phyloP scores from a whole-genome alignment of 1,140 invertebrate species.

The Palaemon carinicauda region DNA sequence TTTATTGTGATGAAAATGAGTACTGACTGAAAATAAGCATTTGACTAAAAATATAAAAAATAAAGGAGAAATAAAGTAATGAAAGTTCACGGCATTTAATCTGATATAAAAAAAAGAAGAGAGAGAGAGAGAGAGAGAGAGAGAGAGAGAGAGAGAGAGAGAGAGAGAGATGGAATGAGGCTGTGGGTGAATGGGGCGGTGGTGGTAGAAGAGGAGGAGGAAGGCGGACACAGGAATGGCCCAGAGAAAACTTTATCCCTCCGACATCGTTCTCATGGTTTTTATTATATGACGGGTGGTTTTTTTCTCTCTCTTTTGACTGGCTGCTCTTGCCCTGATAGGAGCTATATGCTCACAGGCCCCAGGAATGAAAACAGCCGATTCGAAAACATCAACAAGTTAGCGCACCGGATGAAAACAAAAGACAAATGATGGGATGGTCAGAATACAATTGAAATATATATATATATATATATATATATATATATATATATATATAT shows the following conservation, averaged over 20 bases:
- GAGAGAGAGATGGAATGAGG: constrained; percentile 41
- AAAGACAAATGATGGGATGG: too few species aligned
- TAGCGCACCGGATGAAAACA: too few species aligned
- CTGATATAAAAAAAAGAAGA: neutral
- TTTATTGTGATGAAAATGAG: neutral
- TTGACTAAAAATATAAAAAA: neutral
- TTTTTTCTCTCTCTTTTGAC: too few species aligned
- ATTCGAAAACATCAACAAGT: too few species aligned
- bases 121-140: constrained; percentile 9
- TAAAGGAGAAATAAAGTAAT: neutral
- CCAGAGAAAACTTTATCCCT: constrained; percentile 13
- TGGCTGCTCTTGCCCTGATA: neutral
- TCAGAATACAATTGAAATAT: too few species aligned
- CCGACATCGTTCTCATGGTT: constrained; percentile 26
- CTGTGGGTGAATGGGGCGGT: neutral
- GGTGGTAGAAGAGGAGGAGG: neutral
- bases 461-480: too few species aligned
- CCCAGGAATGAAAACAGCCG: too few species aligned
- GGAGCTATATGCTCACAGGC: too few species aligned
- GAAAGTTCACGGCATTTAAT: too few species aligned
- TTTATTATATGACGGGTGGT: neutral
- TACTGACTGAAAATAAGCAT: neutral
- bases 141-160: constrained; percentile 40
- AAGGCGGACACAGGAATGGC: constrained; percentile 7
- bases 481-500: too few species aligned